Percentiles rank a stretch among this genome's conserved stretches.
These are phyloP conservation scores for Mamestra brassicae DNA, from an alignment of 2,888 invertebrate species.

Conservation along the genomic window DNA sequence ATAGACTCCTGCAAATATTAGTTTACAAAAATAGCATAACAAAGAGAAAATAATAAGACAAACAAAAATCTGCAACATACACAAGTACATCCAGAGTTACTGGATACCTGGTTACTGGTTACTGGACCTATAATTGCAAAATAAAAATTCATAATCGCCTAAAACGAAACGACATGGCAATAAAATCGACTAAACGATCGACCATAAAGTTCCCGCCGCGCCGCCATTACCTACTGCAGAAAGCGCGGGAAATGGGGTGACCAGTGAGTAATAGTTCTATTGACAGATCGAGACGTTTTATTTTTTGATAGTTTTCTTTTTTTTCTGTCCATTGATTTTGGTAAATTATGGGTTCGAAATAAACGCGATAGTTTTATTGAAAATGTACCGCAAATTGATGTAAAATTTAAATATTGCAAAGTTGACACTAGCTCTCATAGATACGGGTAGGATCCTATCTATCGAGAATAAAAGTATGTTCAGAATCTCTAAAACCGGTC, in stretches of 20 bases:
- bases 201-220: slow-evolving; percentile 31
- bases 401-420: too few species aligned
- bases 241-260: slow-evolving; percentile 54
- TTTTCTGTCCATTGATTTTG: slow-evolving; percentile 22
- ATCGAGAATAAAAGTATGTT: too few species aligned
- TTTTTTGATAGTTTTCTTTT: slow-evolving; percentile 40
- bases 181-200: slow-evolving; percentile 42
- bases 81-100: too few species aligned
- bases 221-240: slow-evolving; percentile 32
- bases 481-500: too few species aligned
- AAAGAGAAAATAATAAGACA: too few species aligned
- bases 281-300: slow-evolving; percentile 44
- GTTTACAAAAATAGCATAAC: background rate
- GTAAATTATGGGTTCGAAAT: background rate
- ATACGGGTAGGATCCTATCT: too few species aligned
- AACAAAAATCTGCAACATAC: too few species aligned
- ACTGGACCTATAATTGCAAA: background rate
- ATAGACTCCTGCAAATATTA: too few species aligned
- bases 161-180: slow-evolving; percentile 31
- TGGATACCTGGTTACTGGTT: too few species aligned
- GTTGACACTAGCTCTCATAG: too few species aligned
- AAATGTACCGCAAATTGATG: too few species aligned
- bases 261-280: slow-evolving; percentile 52
- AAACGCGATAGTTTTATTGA: too few species aligned
- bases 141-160: slow-evolving; percentile 24